A percentile compares a stretch with the other conserved stretches of the same genome.
phyloP scores from a whole-genome alignment of 2,888 invertebrate species.

The Cheilosia pagana region DNA sequence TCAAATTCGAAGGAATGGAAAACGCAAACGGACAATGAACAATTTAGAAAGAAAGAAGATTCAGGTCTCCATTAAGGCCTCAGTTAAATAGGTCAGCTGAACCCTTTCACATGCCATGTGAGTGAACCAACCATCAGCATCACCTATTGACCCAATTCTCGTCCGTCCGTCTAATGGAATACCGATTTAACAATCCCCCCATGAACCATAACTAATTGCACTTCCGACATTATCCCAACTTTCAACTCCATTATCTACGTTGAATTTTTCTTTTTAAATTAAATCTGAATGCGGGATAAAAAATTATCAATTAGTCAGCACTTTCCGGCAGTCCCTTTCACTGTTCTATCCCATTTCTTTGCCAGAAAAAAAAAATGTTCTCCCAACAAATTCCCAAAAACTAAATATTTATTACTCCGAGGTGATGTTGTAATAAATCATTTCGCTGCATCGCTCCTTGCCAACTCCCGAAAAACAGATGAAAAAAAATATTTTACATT shows the following conservation, averaged over 20 bases:
- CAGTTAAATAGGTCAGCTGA: no score
- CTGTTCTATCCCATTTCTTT: neutral
- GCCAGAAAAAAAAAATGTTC: neutral
- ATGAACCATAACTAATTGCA: conserved; percentile 44
- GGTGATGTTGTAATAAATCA: conserved; percentile 50
- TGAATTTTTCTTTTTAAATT: conserved; percentile 1
- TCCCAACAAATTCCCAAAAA: conserved; percentile 10
- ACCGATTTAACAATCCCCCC: conserved; percentile 7
- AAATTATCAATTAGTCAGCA: conserved; percentile 44
- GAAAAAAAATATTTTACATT: conserved; percentile 21
- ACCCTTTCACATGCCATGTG: conserved; percentile 2
- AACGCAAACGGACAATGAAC: no score
- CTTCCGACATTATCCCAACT: conserved; percentile 23
- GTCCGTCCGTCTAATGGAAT: conserved; percentile 17
- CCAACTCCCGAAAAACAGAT: neutral
- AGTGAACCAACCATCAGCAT: conserved; percentile 6
- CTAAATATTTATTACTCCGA: conserved; percentile 25
- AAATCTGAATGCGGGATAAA: neutral
- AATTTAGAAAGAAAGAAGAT: no score
- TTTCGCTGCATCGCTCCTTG: conserved; percentile 3
- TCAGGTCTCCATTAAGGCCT: no score
- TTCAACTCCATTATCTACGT: conserved; percentile 5
- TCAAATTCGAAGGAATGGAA: no score
- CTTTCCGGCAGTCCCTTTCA: conserved; percentile 7
- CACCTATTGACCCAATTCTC: conserved; percentile 1